These are phyloP conservation scores for Lysiphlebus fabarum DNA, from an alignment of 1,140 invertebrate genomes.

Conservation along the genomic window DNA sequence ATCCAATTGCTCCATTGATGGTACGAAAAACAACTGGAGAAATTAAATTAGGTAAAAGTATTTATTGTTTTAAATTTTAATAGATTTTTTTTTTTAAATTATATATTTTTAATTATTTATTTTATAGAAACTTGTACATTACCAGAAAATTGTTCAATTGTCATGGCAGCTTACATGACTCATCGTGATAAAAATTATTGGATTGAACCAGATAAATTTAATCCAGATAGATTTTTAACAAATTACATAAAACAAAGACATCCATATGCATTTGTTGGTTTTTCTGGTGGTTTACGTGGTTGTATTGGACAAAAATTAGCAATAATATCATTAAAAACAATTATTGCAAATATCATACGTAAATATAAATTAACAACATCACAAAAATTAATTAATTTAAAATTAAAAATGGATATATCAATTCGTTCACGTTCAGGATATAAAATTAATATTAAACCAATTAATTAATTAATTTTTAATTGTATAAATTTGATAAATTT, in stretches of 20 bases:
- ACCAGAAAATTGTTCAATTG: slow-evolving; percentile 27
- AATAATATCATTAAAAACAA: slow-evolving; percentile 51
- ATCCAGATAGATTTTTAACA: slow-evolving; percentile 66
- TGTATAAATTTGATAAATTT: no score
- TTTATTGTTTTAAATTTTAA: background rate
- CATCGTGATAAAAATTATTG: slow-evolving; percentile 62
- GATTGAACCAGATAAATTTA: slow-evolving; percentile 65
- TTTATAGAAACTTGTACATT: slow-evolving; percentile 26
- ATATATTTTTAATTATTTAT: slow-evolving; percentile 6
- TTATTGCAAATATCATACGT: slow-evolving; percentile 44
- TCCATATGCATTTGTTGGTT: slow-evolving; percentile 56
- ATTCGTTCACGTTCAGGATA: slow-evolving; percentile 29
- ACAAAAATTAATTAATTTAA: slow-evolving; percentile 19
- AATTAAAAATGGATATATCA: slow-evolving; percentile 31
- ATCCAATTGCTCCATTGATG: slow-evolving; percentile 62
- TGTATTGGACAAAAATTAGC: slow-evolving; percentile 60
- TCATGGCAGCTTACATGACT: slow-evolving; percentile 25
- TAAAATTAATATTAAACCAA: slow-evolving; percentile 17
- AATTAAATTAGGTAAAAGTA: slow-evolving; percentile 34
- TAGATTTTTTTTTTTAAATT: background rate
- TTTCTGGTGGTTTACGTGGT: slow-evolving; percentile 59
- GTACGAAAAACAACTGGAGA: slow-evolving; percentile 53
- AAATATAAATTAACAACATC: slow-evolving; percentile 19
- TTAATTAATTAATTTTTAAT: no score
- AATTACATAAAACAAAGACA: slow-evolving; percentile 43